Base-by-base conservation (phyloP, 2,797 vertebrate genomes). In the Cephalopachus bancanus region DNA sequence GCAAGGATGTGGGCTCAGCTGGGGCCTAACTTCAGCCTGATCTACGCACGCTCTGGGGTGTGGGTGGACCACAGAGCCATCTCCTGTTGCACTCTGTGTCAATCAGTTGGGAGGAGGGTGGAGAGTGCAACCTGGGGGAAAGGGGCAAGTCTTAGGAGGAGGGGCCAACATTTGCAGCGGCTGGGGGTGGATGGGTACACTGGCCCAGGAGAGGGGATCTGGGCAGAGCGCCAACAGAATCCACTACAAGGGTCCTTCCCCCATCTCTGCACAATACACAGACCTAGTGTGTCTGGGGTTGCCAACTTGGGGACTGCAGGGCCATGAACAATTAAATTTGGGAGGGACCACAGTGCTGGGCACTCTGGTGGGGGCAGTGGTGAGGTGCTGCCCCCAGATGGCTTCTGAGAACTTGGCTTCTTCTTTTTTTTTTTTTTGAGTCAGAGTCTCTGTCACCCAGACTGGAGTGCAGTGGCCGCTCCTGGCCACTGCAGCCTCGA, bases 351-450 rank as follows among this genome's bases (percentile, higher is more conserved):
- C 7, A n/a, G 67, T 65, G 30, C 60, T 60, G 51, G 65, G 6
- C 1, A 93, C 20, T n/a, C 7, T 72, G 80, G 37, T 16, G 74
- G 75, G 74, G 78, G 17, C 26, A 55, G 53, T 89, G 67, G 81
- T 60, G 71, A 67, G 16, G 28, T 96, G 71, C 91, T 95, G 51
- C 55, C 81, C 83, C 71, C 24, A 74, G 11, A 69, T 78, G 75
- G 79, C 60, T 87, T 64, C 67, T 67, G 83, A 88, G 62, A 69
- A 33, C 49, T 67, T 95, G 64, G 44, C 20, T 37, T 37, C 37
- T 80, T 87, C 80, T 81, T 37, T 37, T 37, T 37, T 37, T 37
- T 37, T 37, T 37, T 37, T 37, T 37, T 37, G 37, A 37, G 3
- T 37, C 37, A 37, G 37, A 37, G 37, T 37, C 37, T 37, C 37